A percentile compares a stretch with the other conserved stretches of the same genome.
Evolutionary conservation across 2,797 vertebrate species (phyloP).

Genomic region (Botia kubotai): DNA sequence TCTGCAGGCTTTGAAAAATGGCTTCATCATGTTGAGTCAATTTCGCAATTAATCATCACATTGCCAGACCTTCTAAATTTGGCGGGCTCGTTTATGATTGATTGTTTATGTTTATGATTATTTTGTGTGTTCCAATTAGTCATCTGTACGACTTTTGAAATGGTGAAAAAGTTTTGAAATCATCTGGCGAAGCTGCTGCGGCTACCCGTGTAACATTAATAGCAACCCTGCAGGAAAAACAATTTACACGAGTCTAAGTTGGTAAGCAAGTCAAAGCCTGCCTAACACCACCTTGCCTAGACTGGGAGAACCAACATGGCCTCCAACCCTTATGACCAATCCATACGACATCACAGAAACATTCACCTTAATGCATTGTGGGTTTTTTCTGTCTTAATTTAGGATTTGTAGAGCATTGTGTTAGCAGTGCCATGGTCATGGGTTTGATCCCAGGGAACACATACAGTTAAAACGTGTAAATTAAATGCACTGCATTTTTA

Average conservation of each 20-base stretch:
- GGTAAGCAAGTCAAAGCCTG: not conserved
- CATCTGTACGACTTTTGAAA: slow-evolving; percentile 45
- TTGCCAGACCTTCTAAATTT: slow-evolving; percentile 37
- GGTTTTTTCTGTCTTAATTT: no score
- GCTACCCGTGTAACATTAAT: not conserved
- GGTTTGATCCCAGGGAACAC: no score
- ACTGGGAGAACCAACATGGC: no score
- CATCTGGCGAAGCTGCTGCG: not conserved
- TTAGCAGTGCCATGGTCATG: no score
- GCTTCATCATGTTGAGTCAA: slow-evolving; percentile 38
- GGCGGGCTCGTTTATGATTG: slow-evolving; percentile 32
- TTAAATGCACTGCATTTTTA: no score
- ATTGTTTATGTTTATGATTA: slow-evolving; percentile 30
- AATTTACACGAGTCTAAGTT: not conserved
- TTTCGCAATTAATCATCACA: slow-evolving; percentile 54
- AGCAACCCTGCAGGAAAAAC: not conserved
- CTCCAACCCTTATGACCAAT: no score
- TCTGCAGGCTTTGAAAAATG: slow-evolving; percentile 54
- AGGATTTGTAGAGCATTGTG: no score
- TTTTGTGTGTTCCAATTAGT: slow-evolving; percentile 38
- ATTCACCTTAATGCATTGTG: no score
- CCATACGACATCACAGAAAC: no score
- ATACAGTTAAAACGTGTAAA: no score
- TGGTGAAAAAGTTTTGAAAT: not conserved
- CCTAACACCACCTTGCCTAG: no score